Percentiles rank a stretch among this genome's conserved stretches.
Evolutionary conservation across 2,888 invertebrate species (phyloP).

Genomic region (Pristionchus maxplancki): DNA sequence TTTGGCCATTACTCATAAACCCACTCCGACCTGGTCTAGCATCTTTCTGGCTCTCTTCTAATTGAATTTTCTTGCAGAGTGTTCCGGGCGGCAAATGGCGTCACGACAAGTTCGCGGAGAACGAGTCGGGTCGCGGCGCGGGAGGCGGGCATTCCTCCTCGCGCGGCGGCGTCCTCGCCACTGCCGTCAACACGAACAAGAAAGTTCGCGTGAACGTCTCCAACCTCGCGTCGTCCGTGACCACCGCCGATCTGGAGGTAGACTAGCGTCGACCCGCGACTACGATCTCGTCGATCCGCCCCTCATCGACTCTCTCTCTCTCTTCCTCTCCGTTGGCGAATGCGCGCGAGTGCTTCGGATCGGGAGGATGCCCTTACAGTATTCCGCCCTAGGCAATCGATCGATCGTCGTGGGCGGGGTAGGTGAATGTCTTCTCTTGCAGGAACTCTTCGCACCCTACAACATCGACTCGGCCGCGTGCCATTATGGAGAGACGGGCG

Average conservation of each 20-base stretch:
- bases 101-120: slow-evolving; percentile 51
- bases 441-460: slow-evolving; percentile 63
- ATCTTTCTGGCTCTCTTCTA: neutral
- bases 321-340: neutral
- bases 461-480: slow-evolving; percentile 59
- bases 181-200: slow-evolving; percentile 30
- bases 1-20: too few species aligned
- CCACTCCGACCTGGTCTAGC: neutral
- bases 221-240: slow-evolving; percentile 46
- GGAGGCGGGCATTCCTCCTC: neutral
- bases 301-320: neutral
- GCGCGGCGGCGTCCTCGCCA: slow-evolving; percentile 34
- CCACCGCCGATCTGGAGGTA: slow-evolving; percentile 51
- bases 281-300: neutral
- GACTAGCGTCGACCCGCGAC: neutral
- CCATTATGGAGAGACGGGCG: slow-evolving; percentile 64
- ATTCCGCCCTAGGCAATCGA: neutral
- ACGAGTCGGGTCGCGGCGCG: neutral
- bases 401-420: neutral
- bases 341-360: neutral
- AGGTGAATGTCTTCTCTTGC: slow-evolving; percentile 21
- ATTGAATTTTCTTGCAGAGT: slow-evolving; percentile 1
- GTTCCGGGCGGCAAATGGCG: slow-evolving; percentile 49
- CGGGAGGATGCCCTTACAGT: neutral
- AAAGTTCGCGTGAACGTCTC: slow-evolving; percentile 50